A percentile compares a stretch with the other conserved stretches of the same genome.
These are phyloP conservation scores for Engraulis encrasicolus DNA, from an alignment of 2,113 vertebrate species.

Conservation along the genomic window DNA sequence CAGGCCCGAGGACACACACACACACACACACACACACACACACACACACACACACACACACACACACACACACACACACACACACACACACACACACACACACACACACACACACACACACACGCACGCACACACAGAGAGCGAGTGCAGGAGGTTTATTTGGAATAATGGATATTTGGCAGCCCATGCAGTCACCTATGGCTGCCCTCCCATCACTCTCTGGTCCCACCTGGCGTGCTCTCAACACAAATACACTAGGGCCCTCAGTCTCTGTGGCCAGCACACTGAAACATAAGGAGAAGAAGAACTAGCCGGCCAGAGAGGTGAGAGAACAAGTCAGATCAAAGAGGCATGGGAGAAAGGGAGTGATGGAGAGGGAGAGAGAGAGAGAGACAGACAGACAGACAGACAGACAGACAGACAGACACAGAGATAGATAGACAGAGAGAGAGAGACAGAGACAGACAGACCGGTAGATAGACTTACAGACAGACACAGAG, in stretches of 20 bases:
- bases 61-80: slow-evolving; percentile 41
- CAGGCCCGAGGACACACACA: no score
- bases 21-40: neutral
- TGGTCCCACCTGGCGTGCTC: slow-evolving; percentile 53
- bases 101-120: slow-evolving; percentile 17
- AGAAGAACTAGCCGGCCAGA: neutral
- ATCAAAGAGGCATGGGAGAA: neutral
- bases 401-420: no score
- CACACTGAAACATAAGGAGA: neutral
- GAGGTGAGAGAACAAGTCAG: neutral
- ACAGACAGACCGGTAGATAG: no score
- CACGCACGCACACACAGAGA: neutral
- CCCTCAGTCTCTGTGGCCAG: slow-evolving; percentile 61
- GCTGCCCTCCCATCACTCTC: slow-evolving; percentile 55
- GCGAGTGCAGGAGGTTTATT: no score
- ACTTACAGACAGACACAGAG: no score
- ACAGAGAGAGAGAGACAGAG: no score
- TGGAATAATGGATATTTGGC: neutral
- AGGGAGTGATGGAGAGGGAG: no score
- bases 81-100: slow-evolving; percentile 19
- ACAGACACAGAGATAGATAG: no score
- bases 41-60: neutral
- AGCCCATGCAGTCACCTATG: slow-evolving; percentile 52
- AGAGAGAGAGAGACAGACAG: no score
- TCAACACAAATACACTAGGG: slow-evolving; percentile 62